Evolutionary conservation across 2,797 vertebrate genomes (phyloP).

Genomic region (Sebastes diaconus): DNA sequence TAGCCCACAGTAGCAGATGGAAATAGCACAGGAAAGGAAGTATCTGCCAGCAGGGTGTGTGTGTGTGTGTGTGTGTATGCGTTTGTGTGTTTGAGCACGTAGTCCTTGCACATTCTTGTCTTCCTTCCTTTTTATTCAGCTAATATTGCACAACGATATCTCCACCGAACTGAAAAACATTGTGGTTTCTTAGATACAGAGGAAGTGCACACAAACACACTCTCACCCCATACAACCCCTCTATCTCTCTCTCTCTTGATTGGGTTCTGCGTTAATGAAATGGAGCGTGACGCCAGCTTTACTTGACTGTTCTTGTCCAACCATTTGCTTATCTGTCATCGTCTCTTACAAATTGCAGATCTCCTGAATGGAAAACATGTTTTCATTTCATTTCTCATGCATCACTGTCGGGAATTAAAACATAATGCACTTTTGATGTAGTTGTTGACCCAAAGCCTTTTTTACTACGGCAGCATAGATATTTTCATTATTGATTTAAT

Average conservation of each 20-base stretch:
- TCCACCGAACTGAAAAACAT: slow-evolving; percentile 51
- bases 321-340: not conserved
- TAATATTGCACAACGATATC: slow-evolving; percentile 60
- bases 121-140: slow-evolving; percentile 53
- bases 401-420: not conserved
- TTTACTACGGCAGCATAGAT: not conserved
- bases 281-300: not conserved
- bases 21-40: slow-evolving; percentile 76
- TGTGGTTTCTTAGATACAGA: slow-evolving; percentile 45
- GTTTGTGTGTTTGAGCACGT: not conserved
- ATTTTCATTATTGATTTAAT: not conserved
- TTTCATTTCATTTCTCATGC: not conserved
- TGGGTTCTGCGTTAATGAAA: slow-evolving; percentile 12
- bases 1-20: slow-evolving; percentile 61
- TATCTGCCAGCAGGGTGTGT: slow-evolving; percentile 43
- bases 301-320: not conserved
- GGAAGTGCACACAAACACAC: slow-evolving; percentile 19
- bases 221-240: not conserved
- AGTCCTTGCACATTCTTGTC: slow-evolving; percentile 28
- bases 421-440: not conserved
- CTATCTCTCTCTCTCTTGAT: not conserved
- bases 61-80: slow-evolving; percentile 21
- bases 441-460: not conserved
- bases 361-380: not conserved
- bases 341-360: not conserved